Evolutionary conservation across 2,888 invertebrate species (phyloP), one percentile per base, ranked within the genome.

Genomic region (Drosophila aldrichi): DNA sequence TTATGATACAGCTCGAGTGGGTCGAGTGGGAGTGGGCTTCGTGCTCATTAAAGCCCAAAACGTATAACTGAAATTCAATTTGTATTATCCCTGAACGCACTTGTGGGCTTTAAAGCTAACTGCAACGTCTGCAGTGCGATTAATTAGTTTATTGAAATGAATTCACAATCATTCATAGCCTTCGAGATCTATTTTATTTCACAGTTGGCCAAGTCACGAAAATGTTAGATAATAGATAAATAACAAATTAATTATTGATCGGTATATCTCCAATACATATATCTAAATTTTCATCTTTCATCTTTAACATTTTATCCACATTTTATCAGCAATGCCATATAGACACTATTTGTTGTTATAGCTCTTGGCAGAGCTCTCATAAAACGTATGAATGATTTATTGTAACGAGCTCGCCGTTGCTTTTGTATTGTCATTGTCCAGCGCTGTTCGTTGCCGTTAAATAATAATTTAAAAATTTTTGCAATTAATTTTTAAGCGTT

Each of bases 121-220:
- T 36, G 40, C 6, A 18, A 18, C 40, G 51, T 38, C 57, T 49
- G 32, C 44, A 46, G 32, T 57, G 46, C 54, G 20, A 57, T 75
- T 60, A 70, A 70, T 74, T 74, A 62, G 59, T 70, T 41, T 34
- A 46, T 16, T 48, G 59, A 48, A 69, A 61, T 64, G 36, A 64
- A 64, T 61, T 60, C 34, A 9, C 12, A 70, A 65, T 74, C 55
- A 70, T 65, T 64, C 44, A 44, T 32, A 14, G 12, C 12, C 5
- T 2, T 34, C n/a, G 10, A 20, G 7, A 22, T 20, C 7, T 22
- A 12, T 22, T 57, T 36, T 6, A 12, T 36, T n/a, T 6, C 40
- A 8, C 2, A 34, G 12, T 12, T 34, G 34, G 6, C 2, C 9
- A 9, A 9, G 32, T 32, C 1, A 32, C 8, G 32, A 1, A 32